phyloP scores from a whole-genome alignment of 1,140 invertebrate species.

The Psilanteris sp. region DNA sequence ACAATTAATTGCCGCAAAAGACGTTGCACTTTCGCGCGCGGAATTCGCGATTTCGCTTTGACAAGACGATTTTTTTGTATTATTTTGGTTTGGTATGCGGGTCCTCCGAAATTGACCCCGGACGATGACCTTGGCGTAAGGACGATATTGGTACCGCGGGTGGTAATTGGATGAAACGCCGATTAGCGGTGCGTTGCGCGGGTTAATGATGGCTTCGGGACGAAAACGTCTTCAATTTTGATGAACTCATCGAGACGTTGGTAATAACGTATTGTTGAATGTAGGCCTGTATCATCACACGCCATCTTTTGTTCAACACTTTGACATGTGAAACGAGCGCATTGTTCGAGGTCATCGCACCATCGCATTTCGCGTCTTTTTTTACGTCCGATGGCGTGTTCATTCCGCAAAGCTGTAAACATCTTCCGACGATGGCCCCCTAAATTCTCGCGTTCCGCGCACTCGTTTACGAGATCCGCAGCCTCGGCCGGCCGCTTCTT shows the following conservation, averaged over 20 bases:
- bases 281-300: slow-evolving; percentile 48
- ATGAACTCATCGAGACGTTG: slow-evolving; percentile 9
- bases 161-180: too few species aligned
- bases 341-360: slow-evolving; percentile 54
- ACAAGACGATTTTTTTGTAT: too few species aligned
- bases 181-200: too few species aligned
- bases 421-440: slow-evolving; percentile 10
- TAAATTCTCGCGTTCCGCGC: slow-evolving; percentile 29
- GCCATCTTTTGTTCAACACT: slow-evolving; percentile 53
- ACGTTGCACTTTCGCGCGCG: slow-evolving; percentile 30
- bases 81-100: too few species aligned
- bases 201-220: too few species aligned
- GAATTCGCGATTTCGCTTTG: not conserved
- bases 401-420: slow-evolving; percentile 35
- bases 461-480: slow-evolving; percentile 35
- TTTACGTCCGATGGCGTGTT: slow-evolving; percentile 14
- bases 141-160: too few species aligned
- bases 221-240: too few species aligned
- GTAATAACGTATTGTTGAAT: slow-evolving; percentile 50
- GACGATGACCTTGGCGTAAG: too few species aligned
- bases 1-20: slow-evolving; percentile 42
- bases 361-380: slow-evolving; percentile 30
- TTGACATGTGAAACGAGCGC: slow-evolving; percentile 51
- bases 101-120: too few species aligned
- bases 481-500: too few species aligned